Evolutionary conservation across 2,113 vertebrate genomes (phyloP).

Genomic region (Lonchura striata): DNA sequence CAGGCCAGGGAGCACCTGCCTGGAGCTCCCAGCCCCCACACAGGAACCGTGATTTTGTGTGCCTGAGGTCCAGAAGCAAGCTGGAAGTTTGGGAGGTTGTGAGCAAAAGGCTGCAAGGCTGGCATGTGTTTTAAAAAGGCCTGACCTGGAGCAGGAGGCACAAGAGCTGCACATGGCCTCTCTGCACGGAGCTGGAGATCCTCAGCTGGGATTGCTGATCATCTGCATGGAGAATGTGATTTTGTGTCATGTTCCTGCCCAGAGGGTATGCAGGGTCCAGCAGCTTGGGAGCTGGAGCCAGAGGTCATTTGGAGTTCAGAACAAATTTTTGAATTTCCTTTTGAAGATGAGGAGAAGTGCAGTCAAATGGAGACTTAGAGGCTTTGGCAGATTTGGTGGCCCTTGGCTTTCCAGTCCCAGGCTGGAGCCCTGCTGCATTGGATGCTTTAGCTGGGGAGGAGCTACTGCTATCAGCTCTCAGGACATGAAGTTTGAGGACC

Average conservation of each 20-base stretch:
- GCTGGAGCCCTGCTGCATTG: not conserved
- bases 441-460: not conserved
- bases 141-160: not conserved
- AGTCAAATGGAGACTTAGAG: not conserved
- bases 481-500: not conserved
- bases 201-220: not conserved
- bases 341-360: not conserved
- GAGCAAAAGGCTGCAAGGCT: not conserved
- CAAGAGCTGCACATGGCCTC: not conserved
- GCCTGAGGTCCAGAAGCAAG: not conserved
- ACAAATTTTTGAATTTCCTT: not conserved
- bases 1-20: not conserved
- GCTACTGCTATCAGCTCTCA: not conserved
- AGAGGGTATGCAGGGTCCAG: not conserved
- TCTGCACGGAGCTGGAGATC: not conserved
- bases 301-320: not conserved
- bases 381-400: not conserved
- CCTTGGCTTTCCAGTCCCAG: not conserved
- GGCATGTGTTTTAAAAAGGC: not conserved
- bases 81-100: not conserved
- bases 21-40: not conserved
- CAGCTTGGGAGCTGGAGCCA: not conserved
- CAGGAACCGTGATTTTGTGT: accelerated
- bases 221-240: not conserved
- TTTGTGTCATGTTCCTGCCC: not conserved